A percentile compares a stretch with the other conserved stretches of the same genome.
phyloP scores from a whole-genome alignment of 2,888 invertebrate species.

The Trichogramma evanescens region DNA sequence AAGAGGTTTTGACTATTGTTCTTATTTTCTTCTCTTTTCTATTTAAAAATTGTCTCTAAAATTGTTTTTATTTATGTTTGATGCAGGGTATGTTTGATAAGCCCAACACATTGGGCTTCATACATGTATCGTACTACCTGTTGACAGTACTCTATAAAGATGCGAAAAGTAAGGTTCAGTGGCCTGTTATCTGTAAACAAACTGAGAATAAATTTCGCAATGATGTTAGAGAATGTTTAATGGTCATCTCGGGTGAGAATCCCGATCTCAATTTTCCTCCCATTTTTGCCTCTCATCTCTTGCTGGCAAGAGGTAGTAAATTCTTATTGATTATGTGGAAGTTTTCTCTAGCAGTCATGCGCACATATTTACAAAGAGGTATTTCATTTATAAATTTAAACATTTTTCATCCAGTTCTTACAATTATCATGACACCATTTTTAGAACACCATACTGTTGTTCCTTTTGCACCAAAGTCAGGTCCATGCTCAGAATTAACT shows the following conservation, averaged over 20 bases:
- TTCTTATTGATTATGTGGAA: conserved; percentile 41
- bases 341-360: conserved; percentile 36
- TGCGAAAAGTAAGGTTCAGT: conserved; percentile 33
- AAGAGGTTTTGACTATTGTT: conserved; percentile 24
- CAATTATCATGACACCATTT: background rate
- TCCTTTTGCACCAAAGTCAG: conserved; percentile 27
- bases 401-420: conserved; percentile 3
- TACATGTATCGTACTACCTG: conserved; percentile 37
- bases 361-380: conserved; percentile 30
- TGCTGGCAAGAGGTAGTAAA: conserved; percentile 39
- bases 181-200: conserved; percentile 41
- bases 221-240: conserved; percentile 35
- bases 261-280: conserved; percentile 37
- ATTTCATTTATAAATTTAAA: background rate
- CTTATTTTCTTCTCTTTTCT: background rate
- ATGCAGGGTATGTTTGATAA: conserved; percentile 42
- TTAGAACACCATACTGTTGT: conserved; percentile 22
- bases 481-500: conserved; percentile 25
- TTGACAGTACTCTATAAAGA: conserved; percentile 36
- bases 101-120: conserved; percentile 40
- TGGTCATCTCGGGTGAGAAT: conserved; percentile 33
- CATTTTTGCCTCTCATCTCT: conserved; percentile 37
- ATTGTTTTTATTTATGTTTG: conserved; percentile 7
- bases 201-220: conserved; percentile 39
- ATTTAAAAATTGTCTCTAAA: background rate